Conservation (phyloP, 2,113 vertebrate species). For the Dasyornis broadbenti region DNA sequence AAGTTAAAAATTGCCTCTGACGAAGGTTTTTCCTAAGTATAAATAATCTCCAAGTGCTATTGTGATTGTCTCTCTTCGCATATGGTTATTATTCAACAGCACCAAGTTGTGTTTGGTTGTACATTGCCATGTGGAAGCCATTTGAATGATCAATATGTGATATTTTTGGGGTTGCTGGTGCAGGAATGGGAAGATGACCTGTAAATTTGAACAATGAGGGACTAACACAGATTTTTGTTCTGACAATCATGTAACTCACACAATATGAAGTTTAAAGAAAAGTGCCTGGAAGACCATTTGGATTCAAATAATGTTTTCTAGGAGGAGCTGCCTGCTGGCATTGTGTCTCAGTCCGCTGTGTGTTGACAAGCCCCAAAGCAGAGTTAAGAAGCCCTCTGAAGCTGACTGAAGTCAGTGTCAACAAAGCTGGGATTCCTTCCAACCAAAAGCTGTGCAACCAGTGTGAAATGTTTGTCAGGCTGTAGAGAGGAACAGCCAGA, state of each 20-base stretch:
- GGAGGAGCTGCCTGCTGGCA: conserved; percentile 47
- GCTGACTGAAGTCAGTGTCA: conserved; percentile 53
- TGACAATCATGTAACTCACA: background rate
- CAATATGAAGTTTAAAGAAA: background rate
- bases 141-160: background rate
- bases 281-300: conserved; percentile 1
- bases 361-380: conserved; percentile 47
- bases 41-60: background rate
- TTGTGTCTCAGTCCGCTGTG: background rate
- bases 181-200: background rate
- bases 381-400: conserved; percentile 42
- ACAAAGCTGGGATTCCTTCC: conserved; percentile 59
- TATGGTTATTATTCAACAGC: background rate
- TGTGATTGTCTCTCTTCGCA: background rate
- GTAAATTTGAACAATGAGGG: background rate
- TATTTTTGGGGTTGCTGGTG: background rate
- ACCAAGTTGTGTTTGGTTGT: background rate
- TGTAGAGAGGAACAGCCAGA: background rate
- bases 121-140: background rate
- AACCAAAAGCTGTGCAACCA: conserved; percentile 22
- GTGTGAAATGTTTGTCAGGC: conserved; percentile 35
- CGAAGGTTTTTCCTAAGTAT: background rate
- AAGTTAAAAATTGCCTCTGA: background rate
- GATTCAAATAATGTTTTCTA: conserved; percentile 18
- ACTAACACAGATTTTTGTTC: background rate